phyloP scores from a whole-genome alignment of 2,888 invertebrate species.

The Mactromeris polynyma region DNA sequence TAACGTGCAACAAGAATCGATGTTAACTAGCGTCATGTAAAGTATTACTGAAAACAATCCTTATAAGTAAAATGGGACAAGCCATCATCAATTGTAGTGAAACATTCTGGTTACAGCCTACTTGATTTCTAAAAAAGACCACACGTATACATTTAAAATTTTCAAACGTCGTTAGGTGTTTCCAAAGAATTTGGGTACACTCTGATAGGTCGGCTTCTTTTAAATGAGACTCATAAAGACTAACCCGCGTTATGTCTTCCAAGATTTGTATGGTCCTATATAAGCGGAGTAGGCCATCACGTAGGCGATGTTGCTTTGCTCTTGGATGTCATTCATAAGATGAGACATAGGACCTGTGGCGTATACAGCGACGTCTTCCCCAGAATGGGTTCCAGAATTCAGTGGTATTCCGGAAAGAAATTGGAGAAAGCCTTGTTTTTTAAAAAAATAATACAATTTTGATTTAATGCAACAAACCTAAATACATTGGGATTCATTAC shows the following conservation, averaged over 20 bases:
- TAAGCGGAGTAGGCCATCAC: conserved; percentile 93
- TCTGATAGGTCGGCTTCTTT: too few relatives aligned
- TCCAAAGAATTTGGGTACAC: too few relatives aligned
- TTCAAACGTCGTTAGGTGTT: too few relatives aligned
- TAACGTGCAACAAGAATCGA: too few relatives aligned
- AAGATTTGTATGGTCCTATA: conserved; percentile 89
- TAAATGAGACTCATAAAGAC: not conserved
- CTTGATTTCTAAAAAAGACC: too few relatives aligned
- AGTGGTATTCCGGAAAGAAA: conserved; percentile 58
- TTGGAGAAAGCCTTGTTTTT: conserved; percentile 35
- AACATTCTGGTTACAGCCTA: too few relatives aligned
- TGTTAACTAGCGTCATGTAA: too few relatives aligned
- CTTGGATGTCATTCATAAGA: conserved; percentile 93
- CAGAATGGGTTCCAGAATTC: conserved; percentile 85
- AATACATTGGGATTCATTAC: not conserved
- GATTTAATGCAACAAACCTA: not conserved
- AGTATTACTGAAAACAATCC: too few relatives aligned
- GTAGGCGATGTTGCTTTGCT: conserved; percentile 95
- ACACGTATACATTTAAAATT: too few relatives aligned
- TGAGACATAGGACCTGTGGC: conserved; percentile 94
- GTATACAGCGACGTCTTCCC: conserved; percentile 88
- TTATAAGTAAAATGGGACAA: too few relatives aligned
- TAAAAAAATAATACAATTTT: not conserved
- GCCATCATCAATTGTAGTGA: too few relatives aligned
- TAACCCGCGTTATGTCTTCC: not conserved